A percentile compares a stretch with the other conserved stretches of the same genome.
Evolutionary conservation across 2,113 vertebrate species (phyloP).

Genomic region (Psittacula cyanocephala): DNA sequence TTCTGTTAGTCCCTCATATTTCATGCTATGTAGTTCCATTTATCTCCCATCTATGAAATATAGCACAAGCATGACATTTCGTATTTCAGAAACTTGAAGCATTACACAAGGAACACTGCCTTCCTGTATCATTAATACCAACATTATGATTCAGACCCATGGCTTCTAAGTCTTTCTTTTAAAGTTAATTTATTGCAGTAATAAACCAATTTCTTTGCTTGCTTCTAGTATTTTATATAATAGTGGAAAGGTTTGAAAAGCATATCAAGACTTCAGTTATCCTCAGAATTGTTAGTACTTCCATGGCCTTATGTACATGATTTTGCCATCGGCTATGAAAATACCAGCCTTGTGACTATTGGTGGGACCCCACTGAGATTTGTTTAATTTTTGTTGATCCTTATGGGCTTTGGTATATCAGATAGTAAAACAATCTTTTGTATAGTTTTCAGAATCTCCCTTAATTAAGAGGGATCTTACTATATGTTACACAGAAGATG

Average conservation of each 20-base stretch:
- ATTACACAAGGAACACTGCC: not conserved
- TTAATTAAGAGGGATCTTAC: not conserved
- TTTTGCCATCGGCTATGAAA: not conserved
- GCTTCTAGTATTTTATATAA: not conserved
- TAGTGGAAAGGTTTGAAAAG: not conserved
- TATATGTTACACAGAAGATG: not conserved
- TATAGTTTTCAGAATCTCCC: not conserved
- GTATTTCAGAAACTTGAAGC: slow-evolving; percentile 18
- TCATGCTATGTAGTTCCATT: slow-evolving; percentile 7
- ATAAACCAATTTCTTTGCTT: slow-evolving; percentile 27
- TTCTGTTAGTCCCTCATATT: slow-evolving; percentile 30
- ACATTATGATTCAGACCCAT: slow-evolving; percentile 36
- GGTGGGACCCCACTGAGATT: not conserved
- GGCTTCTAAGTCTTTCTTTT: not conserved
- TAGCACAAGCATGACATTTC: slow-evolving; percentile 17
- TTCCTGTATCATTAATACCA: slow-evolving; percentile 32
- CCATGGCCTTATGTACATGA: not conserved
- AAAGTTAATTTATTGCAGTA: slow-evolving; percentile 26
- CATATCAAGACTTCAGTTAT: not conserved
- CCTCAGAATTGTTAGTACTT: not conserved
- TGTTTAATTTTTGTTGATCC: not conserved
- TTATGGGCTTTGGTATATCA: not conserved
- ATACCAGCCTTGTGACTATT: not conserved
- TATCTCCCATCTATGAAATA: slow-evolving; percentile 32
- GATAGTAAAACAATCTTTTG: not conserved